phyloP scores from a whole-genome alignment of 2,888 invertebrate species.

The Agrotis exclamationis region DNA sequence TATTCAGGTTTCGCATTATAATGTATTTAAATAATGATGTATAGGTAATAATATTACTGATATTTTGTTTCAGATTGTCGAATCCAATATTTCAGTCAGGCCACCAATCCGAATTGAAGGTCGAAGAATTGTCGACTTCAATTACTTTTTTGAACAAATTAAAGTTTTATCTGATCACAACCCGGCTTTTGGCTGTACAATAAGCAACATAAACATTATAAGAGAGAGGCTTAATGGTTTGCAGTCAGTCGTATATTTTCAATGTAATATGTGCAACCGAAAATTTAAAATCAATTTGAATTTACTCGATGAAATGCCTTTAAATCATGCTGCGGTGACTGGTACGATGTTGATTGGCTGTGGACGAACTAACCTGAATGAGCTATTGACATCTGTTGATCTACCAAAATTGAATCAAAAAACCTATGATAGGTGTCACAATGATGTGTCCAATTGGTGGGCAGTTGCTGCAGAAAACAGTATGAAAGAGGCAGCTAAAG shows the following conservation, averaged over 20 bases:
- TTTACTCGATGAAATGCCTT: background rate
- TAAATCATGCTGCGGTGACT: conserved; percentile 8
- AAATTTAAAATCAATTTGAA: background rate
- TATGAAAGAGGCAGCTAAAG: too few species aligned
- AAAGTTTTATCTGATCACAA: conserved; percentile 3
- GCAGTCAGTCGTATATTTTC: background rate
- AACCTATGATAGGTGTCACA: background rate
- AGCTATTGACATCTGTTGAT: background rate
- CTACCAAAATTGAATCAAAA: conserved; percentile 1
- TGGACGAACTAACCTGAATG: conserved; percentile 3
- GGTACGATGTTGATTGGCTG: conserved; percentile 1
- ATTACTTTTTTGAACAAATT: conserved; percentile 4
- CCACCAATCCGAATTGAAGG: conserved; percentile 4
- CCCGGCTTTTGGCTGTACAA: background rate
- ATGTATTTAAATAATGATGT: too few species aligned
- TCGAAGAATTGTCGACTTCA: conserved; percentile 3
- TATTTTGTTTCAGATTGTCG: background rate
- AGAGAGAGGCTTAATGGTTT: background rate
- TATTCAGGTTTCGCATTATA: too few species aligned
- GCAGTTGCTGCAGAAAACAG: too few species aligned
- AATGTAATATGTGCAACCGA: conserved; percentile 1
- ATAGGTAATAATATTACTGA: background rate
- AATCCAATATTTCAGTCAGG: background rate
- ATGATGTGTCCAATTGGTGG: background rate
- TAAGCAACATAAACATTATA: background rate